Conservation (phyloP, 2,797 vertebrate genomes). For the Meriones psammophilus region DNA sequence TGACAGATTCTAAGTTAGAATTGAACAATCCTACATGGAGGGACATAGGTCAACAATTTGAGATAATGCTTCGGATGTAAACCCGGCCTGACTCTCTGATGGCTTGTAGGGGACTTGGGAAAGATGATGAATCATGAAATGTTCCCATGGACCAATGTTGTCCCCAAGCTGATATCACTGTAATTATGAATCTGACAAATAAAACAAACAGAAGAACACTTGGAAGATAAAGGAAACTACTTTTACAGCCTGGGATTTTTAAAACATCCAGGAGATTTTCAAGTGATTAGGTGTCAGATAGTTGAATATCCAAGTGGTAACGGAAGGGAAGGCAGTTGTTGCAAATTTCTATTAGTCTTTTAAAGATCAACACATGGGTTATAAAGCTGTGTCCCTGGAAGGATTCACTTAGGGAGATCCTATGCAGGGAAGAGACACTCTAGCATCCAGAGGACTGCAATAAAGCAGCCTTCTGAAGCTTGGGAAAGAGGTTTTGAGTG, state of each 20-base stretch:
- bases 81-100: background rate
- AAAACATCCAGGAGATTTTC: background rate
- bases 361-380: background rate
- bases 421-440: background rate
- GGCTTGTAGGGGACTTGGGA: rapidly evolving
- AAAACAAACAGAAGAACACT: background rate
- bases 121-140: background rate
- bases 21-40: background rate
- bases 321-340: background rate
- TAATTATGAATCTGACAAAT: conserved; percentile 15
- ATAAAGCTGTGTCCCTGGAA: background rate
- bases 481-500: background rate
- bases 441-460: background rate
- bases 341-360: conserved; percentile 8
- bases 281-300: background rate
- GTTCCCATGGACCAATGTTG: background rate
- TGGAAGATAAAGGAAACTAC: background rate
- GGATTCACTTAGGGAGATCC: background rate
- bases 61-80: background rate
- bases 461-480: background rate
- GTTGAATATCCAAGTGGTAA: background rate
- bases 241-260: background rate
- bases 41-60: background rate
- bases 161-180: background rate
- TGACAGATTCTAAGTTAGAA: background rate